These are phyloP conservation scores for Ophthalmotilapia sp. DNA, from an alignment of 2,113 vertebrate genomes.

Conservation along the genomic window DNA sequence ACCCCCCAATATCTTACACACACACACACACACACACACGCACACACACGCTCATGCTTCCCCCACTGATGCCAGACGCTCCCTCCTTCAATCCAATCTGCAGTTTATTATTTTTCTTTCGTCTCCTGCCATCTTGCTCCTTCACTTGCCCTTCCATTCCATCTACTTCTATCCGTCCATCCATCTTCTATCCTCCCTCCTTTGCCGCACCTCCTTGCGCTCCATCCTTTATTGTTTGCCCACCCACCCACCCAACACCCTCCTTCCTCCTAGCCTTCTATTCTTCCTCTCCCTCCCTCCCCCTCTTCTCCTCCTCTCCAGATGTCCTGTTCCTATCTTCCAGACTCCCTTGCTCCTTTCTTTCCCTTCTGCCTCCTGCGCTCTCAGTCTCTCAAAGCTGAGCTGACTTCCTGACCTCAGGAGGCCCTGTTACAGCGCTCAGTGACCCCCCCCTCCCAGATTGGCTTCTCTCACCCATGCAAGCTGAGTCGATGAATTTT, in stretches of 20 bases:
- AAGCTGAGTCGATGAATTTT: conserved; percentile 33
- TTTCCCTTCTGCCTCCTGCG: conserved; percentile 57
- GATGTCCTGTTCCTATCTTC: conserved; percentile 71
- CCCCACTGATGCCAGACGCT: conserved; percentile 24
- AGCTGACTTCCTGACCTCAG: conserved; percentile 61
- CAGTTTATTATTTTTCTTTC: conserved; percentile 51
- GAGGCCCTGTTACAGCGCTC: conserved; percentile 45
- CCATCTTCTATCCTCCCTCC: conserved; percentile 41
- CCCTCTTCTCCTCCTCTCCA: conserved; percentile 65
- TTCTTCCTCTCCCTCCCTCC: conserved; percentile 49
- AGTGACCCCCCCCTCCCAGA: conserved; percentile 6
- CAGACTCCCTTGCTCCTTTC: conserved; percentile 66
- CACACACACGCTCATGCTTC: background rate
- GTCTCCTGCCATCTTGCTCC: conserved; percentile 31
- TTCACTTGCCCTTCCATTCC: conserved; percentile 18
- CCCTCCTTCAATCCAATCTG: conserved; percentile 39
- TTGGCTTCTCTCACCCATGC: background rate
- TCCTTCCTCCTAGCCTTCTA: conserved; percentile 33
- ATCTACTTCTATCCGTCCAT: conserved; percentile 15
- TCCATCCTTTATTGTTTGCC: conserved; percentile 52
- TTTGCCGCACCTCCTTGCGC: conserved; percentile 28
- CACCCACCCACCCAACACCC: conserved; percentile 29
- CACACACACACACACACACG: background rate
- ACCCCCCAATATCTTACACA: background rate
- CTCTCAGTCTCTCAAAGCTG: conserved; percentile 24